Evolutionary conservation across 2,797 vertebrate genomes (phyloP).

Genomic region (Gymnopithys bicolor): DNA sequence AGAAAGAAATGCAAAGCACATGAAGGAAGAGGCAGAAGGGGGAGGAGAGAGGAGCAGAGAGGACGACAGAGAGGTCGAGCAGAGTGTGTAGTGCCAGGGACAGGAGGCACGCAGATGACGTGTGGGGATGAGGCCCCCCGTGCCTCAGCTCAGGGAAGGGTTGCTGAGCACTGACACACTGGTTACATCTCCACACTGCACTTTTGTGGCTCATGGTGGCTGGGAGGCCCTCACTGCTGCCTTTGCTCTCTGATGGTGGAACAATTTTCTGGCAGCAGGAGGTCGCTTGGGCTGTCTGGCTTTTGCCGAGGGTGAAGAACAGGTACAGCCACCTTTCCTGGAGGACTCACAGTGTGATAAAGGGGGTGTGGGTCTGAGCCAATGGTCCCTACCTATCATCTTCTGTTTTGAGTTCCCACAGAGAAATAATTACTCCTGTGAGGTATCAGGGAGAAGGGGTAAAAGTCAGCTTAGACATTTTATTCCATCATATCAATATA

Average conservation of each 20-base stretch:
- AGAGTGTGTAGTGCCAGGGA: neutral
- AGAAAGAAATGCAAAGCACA: neutral
- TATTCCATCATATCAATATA: neutral
- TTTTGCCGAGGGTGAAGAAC: neutral
- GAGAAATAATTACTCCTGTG: neutral
- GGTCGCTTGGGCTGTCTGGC: fast-evolving
- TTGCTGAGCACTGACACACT: neutral
- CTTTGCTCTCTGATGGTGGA: neutral
- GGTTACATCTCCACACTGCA: fast-evolving
- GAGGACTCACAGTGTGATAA: fast-evolving
- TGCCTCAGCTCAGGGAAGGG: fast-evolving
- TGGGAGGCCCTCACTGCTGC: neutral
- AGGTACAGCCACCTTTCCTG: neutral
- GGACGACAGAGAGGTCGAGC: neutral
- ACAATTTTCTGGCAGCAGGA: neutral
- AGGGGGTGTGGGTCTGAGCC: neutral
- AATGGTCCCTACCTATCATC: neutral
- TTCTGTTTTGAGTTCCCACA: neutral
- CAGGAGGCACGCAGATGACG: neutral
- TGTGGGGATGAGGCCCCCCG: neutral
- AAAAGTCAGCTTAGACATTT: neutral
- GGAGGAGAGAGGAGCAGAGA: neutral
- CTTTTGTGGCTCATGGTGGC: fast-evolving
- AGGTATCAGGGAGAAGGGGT: neutral
- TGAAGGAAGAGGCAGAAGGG: neutral